phyloP scores from a whole-genome alignment of 2,113 vertebrate species.

The Tragelaphus scriptus region DNA sequence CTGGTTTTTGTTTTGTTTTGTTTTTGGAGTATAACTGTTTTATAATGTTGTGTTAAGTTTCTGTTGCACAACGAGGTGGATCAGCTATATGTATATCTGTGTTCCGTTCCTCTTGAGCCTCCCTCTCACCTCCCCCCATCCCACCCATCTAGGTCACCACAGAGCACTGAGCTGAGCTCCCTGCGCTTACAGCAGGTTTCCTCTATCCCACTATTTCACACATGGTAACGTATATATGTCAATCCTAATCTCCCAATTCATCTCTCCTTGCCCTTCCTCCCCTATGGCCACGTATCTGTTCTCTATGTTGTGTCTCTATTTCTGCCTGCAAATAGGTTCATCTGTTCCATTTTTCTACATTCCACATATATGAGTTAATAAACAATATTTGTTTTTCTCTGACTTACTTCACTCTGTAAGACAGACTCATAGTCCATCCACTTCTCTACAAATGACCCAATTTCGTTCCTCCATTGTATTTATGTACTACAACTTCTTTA shows the following conservation, averaged over 20 bases:
- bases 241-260: neutral
- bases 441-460: neutral
- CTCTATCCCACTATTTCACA: neutral
- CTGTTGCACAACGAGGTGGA: neutral
- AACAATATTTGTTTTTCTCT: neutral
- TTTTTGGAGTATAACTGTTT: neutral
- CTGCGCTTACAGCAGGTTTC: neutral
- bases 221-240: neutral
- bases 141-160: neutral
- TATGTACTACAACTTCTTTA: neutral
- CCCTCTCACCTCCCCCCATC: neutral
- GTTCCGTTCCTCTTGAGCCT: neutral
- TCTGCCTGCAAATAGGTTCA: neutral
- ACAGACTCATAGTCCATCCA: neutral
- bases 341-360: neutral
- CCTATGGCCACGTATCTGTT: accelerated
- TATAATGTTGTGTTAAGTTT: neutral
- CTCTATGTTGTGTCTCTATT: neutral
- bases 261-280: neutral
- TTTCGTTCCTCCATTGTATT: neutral
- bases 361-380: neutral
- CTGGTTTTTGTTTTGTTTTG: neutral
- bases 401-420: neutral
- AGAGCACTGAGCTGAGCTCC: neutral
- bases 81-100: neutral